Base-by-base conservation (phyloP, 2,888 invertebrate genomes). In the Dastarcus helophoroides region DNA sequence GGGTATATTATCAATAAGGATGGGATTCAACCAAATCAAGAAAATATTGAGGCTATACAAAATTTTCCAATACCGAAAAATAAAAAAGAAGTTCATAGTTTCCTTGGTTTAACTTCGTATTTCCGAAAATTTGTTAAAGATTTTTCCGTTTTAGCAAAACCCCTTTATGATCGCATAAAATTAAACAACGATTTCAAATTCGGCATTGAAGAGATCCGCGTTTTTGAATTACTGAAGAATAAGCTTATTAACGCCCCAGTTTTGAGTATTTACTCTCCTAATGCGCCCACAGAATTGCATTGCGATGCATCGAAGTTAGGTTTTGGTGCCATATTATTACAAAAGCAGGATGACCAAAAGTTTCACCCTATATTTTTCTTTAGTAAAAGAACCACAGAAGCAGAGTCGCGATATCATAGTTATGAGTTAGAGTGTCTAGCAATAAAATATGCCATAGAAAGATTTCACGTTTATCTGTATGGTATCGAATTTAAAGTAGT, bases 281-380 rank as follows among this genome's bases (percentile, higher is more conserved):
- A 31, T 6, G 33, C 39, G 14, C 40, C 46, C 17, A 56, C 54
- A 2, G 46, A 57, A 33, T 30, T 57, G 19, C 54, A 56, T 30
- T 51, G 50, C 11, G 54, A 58, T 35, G 55, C 51, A 1, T 50
- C 48, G 29, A 30, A 43, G 1, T 8, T 34, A 3, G 54, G 54
- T 1, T 54, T 41, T 31, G 55, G 51, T 1, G 43, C 45, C 2
- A 42, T 54, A 4, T 31, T 56, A 9, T 10, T 57, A 17, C 56
- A 58, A 35, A 41, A 37, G 19, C 50, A 54, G 26, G 5, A 27
- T 0, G 47, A 51, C 36, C 30, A 29, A 3, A 37, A 41, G 14
- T 42, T 52, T 14, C 47, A 54, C 16, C 53, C 53, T 0, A 32
- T 54, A 1, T 50, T 50, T 30, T 52, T 49, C 37, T 55, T 50